Evolutionary conservation across 2,888 invertebrate species (phyloP).

Genomic region (Eristalis arbustorum): DNA sequence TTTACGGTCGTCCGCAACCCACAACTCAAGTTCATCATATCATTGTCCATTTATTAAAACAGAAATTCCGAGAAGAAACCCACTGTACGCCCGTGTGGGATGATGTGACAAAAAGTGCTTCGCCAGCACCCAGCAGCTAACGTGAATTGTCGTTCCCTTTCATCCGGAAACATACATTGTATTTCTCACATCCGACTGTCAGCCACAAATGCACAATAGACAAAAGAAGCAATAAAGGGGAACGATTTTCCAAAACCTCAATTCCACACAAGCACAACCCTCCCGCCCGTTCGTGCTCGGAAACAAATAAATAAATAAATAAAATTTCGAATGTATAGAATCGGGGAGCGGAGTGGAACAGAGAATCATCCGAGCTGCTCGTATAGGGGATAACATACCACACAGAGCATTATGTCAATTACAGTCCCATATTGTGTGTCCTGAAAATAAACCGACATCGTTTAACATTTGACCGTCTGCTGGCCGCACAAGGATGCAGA

Average conservation of each 20-base stretch:
- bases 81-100: background rate
- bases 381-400: constrained; percentile 58
- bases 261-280: background rate
- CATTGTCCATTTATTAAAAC: background rate
- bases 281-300: background rate
- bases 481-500: constrained; percentile 32
- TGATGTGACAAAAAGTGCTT: background rate
- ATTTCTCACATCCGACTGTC: constrained; percentile 9
- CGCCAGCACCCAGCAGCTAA: constrained; percentile 17
- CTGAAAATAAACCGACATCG: constrained; percentile 69
- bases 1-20: background rate
- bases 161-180: constrained; percentile 38
- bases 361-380: constrained; percentile 39
- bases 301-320: constrained; percentile 48
- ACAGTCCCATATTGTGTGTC: constrained; percentile 68
- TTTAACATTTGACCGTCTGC: constrained; percentile 66
- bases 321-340: constrained; percentile 60
- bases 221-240: constrained; percentile 31
- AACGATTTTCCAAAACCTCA: constrained; percentile 34
- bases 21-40: background rate
- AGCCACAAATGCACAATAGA: constrained; percentile 16
- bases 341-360: constrained; percentile 1
- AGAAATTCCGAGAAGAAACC: background rate
- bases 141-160: constrained; percentile 31
- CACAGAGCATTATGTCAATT: constrained; percentile 67